Percentiles rank a stretch among this genome's conserved stretches.
These are phyloP conservation scores for Melolontha melolontha DNA, from an alignment of 2,888 invertebrate genomes.

Conservation along the genomic window DNA sequence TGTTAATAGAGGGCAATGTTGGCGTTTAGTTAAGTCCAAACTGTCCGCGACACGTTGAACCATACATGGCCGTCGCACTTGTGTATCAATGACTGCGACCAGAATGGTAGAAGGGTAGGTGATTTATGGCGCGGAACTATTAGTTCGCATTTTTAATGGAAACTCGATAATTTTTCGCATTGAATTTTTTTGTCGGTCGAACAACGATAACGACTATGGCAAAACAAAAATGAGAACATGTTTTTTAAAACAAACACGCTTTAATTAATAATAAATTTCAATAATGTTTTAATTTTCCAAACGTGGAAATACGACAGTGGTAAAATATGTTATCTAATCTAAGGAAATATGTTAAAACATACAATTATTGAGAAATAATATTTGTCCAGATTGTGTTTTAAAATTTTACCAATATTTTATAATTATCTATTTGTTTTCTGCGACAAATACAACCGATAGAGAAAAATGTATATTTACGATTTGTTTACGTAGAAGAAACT, in stretches of 20 bases:
- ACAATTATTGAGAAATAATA: too few relatives aligned
- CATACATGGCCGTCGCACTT: slow-evolving; percentile 37
- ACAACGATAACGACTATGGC: slow-evolving; percentile 20
- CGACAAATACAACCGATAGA: too few relatives aligned
- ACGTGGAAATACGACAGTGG: too few relatives aligned
- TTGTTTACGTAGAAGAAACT: too few relatives aligned
- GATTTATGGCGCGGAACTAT: slow-evolving; percentile 47
- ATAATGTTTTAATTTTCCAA: background rate
- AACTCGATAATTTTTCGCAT: slow-evolving; percentile 45
- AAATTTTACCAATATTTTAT: too few relatives aligned
- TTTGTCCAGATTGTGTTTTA: too few relatives aligned
- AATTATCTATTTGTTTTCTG: too few relatives aligned
- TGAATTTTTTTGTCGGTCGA: slow-evolving; percentile 39
- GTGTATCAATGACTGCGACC: slow-evolving; percentile 22
- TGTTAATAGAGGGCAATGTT: slow-evolving; percentile 58
- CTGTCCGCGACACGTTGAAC: slow-evolving; percentile 26
- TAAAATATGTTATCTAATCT: too few relatives aligned
- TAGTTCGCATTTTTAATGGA: slow-evolving; percentile 46
- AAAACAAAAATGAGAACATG: slow-evolving; percentile 22
- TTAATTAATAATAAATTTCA: slow-evolving; percentile 39
- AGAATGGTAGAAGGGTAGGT: slow-evolving; percentile 41
- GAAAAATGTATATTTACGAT: too few relatives aligned
- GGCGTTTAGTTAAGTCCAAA: slow-evolving; percentile 37
- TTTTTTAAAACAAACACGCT: slow-evolving; percentile 19
- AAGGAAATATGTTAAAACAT: too few relatives aligned